Base-by-base conservation (phyloP, 2,113 vertebrate species). In the Chlorodrepanis virens region DNA sequence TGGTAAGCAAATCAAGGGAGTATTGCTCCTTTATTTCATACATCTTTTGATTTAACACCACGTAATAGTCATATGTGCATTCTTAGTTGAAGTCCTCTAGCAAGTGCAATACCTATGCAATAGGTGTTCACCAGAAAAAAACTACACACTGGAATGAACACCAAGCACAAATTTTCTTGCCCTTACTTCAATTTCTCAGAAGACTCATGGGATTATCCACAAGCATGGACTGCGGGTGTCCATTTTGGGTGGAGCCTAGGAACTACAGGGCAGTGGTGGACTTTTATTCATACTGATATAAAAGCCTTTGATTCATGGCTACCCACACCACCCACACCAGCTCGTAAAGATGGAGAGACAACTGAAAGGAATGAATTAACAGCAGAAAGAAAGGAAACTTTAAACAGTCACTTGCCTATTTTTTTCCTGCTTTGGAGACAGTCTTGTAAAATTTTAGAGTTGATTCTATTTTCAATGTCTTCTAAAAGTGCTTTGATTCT, bases 401-500 rank as follows among this genome's bases (percentile, higher is more conserved):
- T 79, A 75, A 88, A 71, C 11, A 39, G 12, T 45, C 1, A 2
- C 2, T 0, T 68, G 5, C 3, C 5, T 11, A 50, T 27, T 60
- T 49, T 49, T 19, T 12, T 0, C 13, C 12, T 68, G 14, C n/a
- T 79, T 90, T 85, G 59, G 63, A 88, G 54, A 65, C 37, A 61
- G 50, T 50, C 45, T 80, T 28, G 11, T 63, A 22, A 21, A 82
- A 61, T 39, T 85, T 93, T 50, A 77, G 54, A 83, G 47, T 35
- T 77, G 42, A 88, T 91, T 85, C 50, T 69, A 15, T 86, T 96
- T 96, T 64, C 67, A 77, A 3, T 77, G 49, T 91, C 82, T 91
- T 96, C 70, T 91, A 70, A 77, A 91, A 93, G 78, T 69, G 42
- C 84, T 94, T 90, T 96, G 87, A 85, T 90, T 83, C 35, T 83